Evolutionary conservation across 2,888 invertebrate genomes (phyloP).

Genomic region (Helicoverpa assulta): DNA sequence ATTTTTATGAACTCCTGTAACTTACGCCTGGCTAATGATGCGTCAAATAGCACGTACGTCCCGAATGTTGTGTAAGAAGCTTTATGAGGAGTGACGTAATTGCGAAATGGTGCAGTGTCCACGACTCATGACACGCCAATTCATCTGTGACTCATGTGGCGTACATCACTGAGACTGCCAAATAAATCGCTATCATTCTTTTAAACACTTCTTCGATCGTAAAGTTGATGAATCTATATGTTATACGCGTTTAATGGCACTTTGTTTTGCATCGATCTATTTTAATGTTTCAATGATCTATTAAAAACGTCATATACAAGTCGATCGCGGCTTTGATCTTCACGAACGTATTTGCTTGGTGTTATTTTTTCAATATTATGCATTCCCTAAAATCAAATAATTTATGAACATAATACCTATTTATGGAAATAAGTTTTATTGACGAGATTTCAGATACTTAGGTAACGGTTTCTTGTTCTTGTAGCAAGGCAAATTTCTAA

Average conservation of each 20-base stretch:
- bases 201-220: constrained; percentile 29
- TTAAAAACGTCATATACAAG: neutral
- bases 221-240: constrained; percentile 19
- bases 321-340: neutral
- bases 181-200: constrained; percentile 40
- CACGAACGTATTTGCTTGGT: too few relatives aligned
- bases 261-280: neutral
- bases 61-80: constrained; percentile 40
- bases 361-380: too few relatives aligned
- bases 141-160: constrained; percentile 45
- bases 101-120: constrained; percentile 26
- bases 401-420: too few relatives aligned
- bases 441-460: too few relatives aligned
- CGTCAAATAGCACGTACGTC: constrained; percentile 26
- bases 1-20: constrained; percentile 14
- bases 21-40: constrained; percentile 16
- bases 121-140: constrained; percentile 21
- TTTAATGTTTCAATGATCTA: neutral
- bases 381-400: too few relatives aligned
- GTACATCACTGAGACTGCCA: constrained; percentile 25
- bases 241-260: neutral
- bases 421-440: too few relatives aligned
- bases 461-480: too few relatives aligned
- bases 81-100: constrained; percentile 36
- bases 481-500: too few relatives aligned